Base-by-base conservation (phyloP, 2,113 vertebrate species). In the Alethe diademata region DNA sequence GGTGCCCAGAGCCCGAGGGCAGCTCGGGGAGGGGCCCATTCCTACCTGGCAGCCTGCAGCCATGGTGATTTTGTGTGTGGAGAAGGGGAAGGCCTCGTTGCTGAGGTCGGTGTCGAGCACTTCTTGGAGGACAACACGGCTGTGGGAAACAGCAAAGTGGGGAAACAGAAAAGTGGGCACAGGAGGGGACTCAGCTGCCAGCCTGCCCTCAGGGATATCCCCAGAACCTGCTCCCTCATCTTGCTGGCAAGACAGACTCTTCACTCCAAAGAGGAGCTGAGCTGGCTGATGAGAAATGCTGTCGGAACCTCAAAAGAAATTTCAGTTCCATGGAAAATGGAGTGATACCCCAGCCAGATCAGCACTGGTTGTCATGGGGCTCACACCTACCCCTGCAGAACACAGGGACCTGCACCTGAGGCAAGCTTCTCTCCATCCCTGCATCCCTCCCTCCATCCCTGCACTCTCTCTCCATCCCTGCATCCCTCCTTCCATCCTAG, bases 21-120 rank as follows among this genome's bases (percentile, higher is more conserved):
- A 56, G 38, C 35, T 35, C 24, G 0, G 16, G 24, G 58, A 20
- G 19, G 1, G 7, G 8, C 20, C 31, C 65, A 25, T 0, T 66
- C 96, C 95, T 97, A 99, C 99, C 98, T 93, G 95, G 96, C 98
- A 98, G 66, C 99, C 99, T 2, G 98, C 98, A 0, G 98, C 99
- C 0, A 50, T 97, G 72, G 98, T 97, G 56, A 99, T 94, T 92
- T 98, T 98, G 98, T 99, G 99, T 11, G 98, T 98, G 57, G 99
- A 99, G 98, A 99, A 99, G 3, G 99, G 99, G 82, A 99, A 99
- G 33, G 98, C 98, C 24, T 99, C 97, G 0, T 99, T 97, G 93
- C 98, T 99, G 93, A 99, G 98, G 96, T 99, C 99, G 0, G 98
- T 73, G 54, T 99, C 98, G 3, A 99, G 95, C 66, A 99, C 98